phyloP scores from a whole-genome alignment of 1,140 invertebrate genomes.

The Drosophila truncata region DNA sequence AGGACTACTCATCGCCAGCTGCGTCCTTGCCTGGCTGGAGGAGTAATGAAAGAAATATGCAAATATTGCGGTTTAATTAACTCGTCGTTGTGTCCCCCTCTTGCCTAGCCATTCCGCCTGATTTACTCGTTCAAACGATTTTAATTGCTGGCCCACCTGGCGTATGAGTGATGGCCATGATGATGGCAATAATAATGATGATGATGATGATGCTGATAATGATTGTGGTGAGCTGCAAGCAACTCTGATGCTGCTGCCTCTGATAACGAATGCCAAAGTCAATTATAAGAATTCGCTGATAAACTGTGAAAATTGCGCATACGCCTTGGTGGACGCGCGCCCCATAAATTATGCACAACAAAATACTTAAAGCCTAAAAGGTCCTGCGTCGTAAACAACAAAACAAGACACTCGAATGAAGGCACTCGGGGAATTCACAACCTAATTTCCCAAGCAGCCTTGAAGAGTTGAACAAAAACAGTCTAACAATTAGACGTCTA shows the following conservation, averaged over 20 bases:
- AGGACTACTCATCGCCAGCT: constrained; percentile 36
- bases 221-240: not conserved
- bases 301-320: constrained; percentile 63
- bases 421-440: constrained; percentile 64
- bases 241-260: not conserved
- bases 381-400: constrained; percentile 60
- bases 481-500: constrained; percentile 35
- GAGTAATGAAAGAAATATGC: constrained; percentile 71
- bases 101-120: constrained; percentile 5
- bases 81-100: constrained; percentile 41
- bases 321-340: constrained; percentile 33
- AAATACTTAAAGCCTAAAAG: constrained; percentile 52
- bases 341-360: constrained; percentile 64
- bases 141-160: constrained; percentile 69
- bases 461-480: constrained; percentile 30
- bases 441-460: constrained; percentile 56
- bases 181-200: constrained; percentile 1
- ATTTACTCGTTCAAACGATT: constrained; percentile 54
- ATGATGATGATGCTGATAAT: not conserved
- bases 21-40: constrained; percentile 26
- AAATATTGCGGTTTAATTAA: constrained; percentile 83
- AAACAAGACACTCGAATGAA: constrained; percentile 67
- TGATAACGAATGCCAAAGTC: constrained; percentile 56
- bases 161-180: constrained; percentile 60
- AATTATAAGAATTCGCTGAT: constrained; percentile 55